A percentile compares a stretch with the other conserved stretches of the same genome.
phyloP scores from a whole-genome alignment of 2,797 vertebrate species.

The Vespertilio murinus region DNA sequence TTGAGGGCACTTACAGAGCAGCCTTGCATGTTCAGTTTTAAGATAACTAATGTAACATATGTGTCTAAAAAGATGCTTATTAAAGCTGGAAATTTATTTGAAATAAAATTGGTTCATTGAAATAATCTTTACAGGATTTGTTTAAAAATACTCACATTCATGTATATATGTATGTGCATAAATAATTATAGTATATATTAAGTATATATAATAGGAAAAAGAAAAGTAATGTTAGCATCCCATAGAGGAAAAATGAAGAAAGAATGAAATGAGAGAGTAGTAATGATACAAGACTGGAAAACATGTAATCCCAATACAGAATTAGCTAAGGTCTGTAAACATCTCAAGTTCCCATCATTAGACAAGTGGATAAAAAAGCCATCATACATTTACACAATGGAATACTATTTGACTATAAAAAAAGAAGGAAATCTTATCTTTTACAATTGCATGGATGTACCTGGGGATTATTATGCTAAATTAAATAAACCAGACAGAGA shows the following conservation, averaged over 20 bases:
- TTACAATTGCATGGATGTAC: neutral
- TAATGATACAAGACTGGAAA: neutral
- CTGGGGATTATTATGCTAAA: neutral
- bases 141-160: neutral
- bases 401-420: neutral
- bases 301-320: neutral
- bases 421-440: neutral
- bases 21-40: neutral
- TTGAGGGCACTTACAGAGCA: neutral
- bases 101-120: neutral
- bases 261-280: slow-evolving; percentile 3
- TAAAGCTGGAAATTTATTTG: neutral
- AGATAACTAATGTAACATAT: neutral
- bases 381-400: neutral
- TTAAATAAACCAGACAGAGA: neutral
- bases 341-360: neutral
- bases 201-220: neutral
- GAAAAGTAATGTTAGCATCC: neutral
- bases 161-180: neutral
- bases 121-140: neutral
- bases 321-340: neutral
- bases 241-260: neutral
- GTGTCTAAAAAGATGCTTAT: neutral
- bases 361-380: neutral
- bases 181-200: neutral